Percentiles rank a stretch among this genome's conserved stretches.
These are phyloP conservation scores for Benthosema pterotum DNA, from an alignment of 2,797 vertebrate genomes.

Conservation along the genomic window DNA sequence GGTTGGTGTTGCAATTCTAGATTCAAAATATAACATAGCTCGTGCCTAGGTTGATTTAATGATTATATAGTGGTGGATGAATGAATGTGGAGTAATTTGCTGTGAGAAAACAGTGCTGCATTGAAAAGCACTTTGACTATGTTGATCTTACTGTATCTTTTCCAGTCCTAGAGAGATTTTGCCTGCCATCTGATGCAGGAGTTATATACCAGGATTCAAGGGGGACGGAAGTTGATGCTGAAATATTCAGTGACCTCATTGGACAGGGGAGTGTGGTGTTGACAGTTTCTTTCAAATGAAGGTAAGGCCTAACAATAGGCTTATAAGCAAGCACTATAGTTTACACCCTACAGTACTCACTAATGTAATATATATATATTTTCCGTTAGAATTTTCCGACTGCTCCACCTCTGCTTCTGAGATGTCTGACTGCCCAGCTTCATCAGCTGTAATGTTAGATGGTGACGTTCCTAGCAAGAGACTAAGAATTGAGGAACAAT, in stretches of 20 bases:
- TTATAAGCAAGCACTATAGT: too few species aligned
- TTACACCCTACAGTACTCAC: constrained; percentile 5
- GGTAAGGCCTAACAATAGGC: constrained; percentile 13
- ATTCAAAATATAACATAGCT: too few species aligned
- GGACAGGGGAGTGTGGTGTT: constrained; percentile 28
- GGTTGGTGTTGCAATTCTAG: too few species aligned
- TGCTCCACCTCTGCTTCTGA: too few species aligned
- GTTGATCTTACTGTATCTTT: constrained; percentile 10
- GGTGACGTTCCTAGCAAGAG: too few species aligned
- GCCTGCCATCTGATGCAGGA: constrained; percentile 30
- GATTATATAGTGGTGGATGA: too few species aligned
- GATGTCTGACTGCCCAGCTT: constrained; percentile 30
- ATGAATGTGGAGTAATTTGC: too few species aligned
- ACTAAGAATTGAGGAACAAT: too few species aligned
- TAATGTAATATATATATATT: neutral
- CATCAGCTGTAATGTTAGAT: constrained; percentile 21
- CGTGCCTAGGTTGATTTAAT: too few species aligned
- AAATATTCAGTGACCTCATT: constrained; percentile 41
- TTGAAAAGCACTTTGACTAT: too few species aligned
- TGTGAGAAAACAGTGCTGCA: too few species aligned
- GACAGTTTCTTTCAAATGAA: constrained; percentile 31
- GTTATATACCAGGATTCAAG: constrained; percentile 37
- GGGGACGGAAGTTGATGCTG: constrained; percentile 36
- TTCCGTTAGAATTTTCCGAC: constrained; percentile 28
- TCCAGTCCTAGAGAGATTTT: constrained; percentile 37